Evolutionary conservation across 2,888 invertebrate species (phyloP).

Genomic region (Polylopha cassiicola): DNA sequence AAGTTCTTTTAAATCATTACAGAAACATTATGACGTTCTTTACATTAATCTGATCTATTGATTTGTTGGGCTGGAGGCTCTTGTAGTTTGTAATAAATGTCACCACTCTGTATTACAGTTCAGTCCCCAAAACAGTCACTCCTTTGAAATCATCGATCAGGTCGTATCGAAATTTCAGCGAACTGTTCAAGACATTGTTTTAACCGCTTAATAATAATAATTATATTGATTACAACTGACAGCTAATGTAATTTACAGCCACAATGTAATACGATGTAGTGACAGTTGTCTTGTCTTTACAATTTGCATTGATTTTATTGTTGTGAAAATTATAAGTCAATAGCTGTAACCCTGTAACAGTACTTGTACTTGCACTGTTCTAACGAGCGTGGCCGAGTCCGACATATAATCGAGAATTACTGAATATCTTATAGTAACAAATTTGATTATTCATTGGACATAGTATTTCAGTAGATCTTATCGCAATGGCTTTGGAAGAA

Average conservation of each 20-base stretch:
- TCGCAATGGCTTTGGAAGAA: conserved; percentile 76
- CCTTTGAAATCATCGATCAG: too few species aligned
- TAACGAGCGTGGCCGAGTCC: neutral
- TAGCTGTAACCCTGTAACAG: too few species aligned
- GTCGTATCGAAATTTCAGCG: too few species aligned
- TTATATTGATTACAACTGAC: conserved; percentile 3
- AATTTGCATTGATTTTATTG: conserved; percentile 20
- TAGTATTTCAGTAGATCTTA: conserved; percentile 8
- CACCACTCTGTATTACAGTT: too few species aligned
- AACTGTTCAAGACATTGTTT: conserved; percentile 4
- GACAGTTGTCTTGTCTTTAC: conserved; percentile 7
- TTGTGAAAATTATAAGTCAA: conserved; percentile 9
- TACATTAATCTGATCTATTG: too few species aligned
- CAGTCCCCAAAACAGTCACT: too few species aligned
- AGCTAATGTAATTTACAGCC: too few species aligned
- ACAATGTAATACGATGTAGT: too few species aligned
- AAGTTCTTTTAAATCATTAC: too few species aligned
- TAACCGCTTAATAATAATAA: conserved; percentile 1
- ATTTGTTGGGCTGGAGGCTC: too few species aligned
- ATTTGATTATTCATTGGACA: conserved; percentile 8
- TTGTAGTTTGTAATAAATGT: too few species aligned
- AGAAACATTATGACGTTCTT: too few species aligned
- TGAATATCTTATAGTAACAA: conserved; percentile 5
- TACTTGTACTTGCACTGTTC: neutral
- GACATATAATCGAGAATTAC: conserved; percentile 16